Conservation (phyloP, 2,113 vertebrate genomes). For the Tupaia tana region DNA sequence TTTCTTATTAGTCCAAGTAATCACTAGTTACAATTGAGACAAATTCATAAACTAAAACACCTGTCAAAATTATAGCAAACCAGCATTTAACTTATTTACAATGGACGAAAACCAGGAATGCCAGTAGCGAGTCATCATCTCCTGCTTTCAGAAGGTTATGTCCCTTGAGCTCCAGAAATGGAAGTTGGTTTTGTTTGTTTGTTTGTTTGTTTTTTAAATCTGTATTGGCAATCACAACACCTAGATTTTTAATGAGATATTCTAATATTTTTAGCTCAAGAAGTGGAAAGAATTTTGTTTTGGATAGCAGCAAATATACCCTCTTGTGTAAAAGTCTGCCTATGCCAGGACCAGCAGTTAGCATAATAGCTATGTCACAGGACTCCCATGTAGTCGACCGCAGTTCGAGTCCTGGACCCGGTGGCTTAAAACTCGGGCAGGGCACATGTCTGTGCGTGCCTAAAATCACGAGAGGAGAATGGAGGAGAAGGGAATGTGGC, state of each 20-base stretch:
- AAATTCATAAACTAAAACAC: not conserved
- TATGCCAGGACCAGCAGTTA: too few species aligned
- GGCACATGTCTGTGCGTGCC: too few species aligned
- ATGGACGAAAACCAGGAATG: not conserved
- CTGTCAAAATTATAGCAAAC: constrained; percentile 12
- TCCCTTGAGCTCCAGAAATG: not conserved
- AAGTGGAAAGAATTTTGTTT: not conserved
- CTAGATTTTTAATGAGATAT: not conserved
- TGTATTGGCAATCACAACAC: not conserved
- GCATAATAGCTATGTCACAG: too few species aligned
- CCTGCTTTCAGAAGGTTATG: not conserved
- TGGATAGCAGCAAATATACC: rapidly evolving
- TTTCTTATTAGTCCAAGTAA: not conserved
- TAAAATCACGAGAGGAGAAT: too few species aligned
- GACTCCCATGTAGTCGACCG: too few species aligned
- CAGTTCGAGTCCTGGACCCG: too few species aligned
- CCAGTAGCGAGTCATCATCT: not conserved
- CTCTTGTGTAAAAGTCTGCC: not conserved
- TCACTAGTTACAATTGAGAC: not conserved
- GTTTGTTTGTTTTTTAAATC: not conserved
- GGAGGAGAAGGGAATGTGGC: too few species aligned
- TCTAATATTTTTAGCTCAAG: not conserved
- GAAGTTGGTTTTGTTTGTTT: too few species aligned
- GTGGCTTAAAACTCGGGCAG: too few species aligned
- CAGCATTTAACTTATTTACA: not conserved